Conservation (phyloP, 2,113 vertebrate species). For the Nannospalax galili region DNA sequence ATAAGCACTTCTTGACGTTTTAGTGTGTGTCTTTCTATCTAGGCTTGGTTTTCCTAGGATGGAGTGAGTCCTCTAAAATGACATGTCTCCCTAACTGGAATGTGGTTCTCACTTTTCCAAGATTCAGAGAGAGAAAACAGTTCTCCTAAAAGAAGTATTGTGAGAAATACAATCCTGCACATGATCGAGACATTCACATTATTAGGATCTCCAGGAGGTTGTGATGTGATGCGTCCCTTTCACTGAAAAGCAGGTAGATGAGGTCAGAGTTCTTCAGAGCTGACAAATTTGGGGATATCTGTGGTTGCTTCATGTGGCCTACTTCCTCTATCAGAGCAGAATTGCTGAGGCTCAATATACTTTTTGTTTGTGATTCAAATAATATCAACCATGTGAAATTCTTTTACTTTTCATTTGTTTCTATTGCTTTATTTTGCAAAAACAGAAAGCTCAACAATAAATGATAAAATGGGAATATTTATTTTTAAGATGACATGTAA, state of each 20-base stretch:
- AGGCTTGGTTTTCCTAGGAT: not conserved
- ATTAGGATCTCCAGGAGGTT: not conserved
- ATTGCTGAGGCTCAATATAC: not conserved
- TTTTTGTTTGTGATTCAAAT: not conserved
- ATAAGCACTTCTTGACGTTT: conserved; percentile 13
- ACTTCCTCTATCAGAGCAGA: conserved; percentile 7
- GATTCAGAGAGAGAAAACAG: not conserved
- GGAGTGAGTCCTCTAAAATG: not conserved
- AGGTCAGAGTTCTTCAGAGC: not conserved
- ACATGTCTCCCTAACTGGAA: not conserved
- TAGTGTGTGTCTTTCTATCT: not conserved
- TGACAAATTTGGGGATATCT: not conserved
- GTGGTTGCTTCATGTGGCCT: not conserved
- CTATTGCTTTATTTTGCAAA: not conserved
- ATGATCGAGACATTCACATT: not conserved
- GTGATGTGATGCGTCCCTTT: not conserved
- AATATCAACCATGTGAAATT: conserved; percentile 1
- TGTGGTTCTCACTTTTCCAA: not conserved
- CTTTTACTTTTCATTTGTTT: conserved; percentile 8
- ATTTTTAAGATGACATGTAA: not conserved
- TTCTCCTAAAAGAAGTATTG: not conserved
- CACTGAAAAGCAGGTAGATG: not conserved
- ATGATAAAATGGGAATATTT: not conserved
- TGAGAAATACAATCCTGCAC: not conserved
- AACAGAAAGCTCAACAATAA: not conserved